These are phyloP conservation scores for Anguilla obscura DNA, from an alignment of 2,797 vertebrate species.

Conservation along the genomic window DNA sequence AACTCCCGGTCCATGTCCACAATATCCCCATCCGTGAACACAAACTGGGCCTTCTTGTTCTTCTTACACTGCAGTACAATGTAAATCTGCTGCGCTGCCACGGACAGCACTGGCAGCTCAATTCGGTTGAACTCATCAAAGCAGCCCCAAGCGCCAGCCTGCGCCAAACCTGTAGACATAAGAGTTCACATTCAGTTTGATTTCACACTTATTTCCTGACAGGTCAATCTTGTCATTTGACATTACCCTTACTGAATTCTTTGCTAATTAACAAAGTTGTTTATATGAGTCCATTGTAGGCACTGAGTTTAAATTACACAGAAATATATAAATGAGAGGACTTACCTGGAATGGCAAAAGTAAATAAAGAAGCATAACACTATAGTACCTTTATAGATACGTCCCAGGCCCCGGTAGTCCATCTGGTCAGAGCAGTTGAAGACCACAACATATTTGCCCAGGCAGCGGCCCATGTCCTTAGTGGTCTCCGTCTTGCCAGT, in stretches of 20 bases:
- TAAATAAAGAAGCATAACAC: not conserved
- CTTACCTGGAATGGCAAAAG: not conserved
- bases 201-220: not conserved
- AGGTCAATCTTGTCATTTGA: not conserved
- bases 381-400: conserved; percentile 79
- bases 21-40: conserved; percentile 79
- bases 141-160: conserved; percentile 81
- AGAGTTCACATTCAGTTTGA: not conserved
- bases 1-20: conserved; percentile 82
- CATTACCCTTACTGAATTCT: not conserved
- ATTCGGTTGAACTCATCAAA: conserved; percentile 82
- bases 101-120: conserved; percentile 80
- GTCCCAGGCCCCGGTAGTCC: conserved; percentile 82
- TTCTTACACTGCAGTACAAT: conserved; percentile 80
- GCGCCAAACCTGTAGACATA: conserved; percentile 72
- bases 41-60: conserved; percentile 74
- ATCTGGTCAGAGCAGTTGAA: conserved; percentile 86
- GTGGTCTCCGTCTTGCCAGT: conserved; percentile 81
- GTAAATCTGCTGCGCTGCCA: conserved; percentile 82
- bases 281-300: conserved; percentile 17
- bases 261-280: not conserved
- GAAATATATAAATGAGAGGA: too few relatives aligned
- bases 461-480: conserved; percentile 83
- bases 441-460: conserved; percentile 83
- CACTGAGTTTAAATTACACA: too few relatives aligned